These are phyloP conservation scores for Callopanchax toddi DNA, from an alignment of 2,113 vertebrate genomes.

Conservation along the genomic window DNA sequence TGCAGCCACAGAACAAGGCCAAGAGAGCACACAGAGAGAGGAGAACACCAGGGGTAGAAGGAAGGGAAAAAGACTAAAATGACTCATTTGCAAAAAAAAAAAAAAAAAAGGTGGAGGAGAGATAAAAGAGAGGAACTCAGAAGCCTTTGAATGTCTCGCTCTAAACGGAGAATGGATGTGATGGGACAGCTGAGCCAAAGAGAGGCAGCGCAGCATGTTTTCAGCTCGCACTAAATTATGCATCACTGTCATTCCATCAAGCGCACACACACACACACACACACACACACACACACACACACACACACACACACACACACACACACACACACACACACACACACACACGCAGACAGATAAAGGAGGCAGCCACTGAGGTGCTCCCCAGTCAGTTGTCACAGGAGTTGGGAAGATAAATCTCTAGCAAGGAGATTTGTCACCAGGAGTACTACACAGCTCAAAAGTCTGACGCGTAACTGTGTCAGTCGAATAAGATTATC, in stretches of 20 bases:
- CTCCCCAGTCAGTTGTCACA: constrained; percentile 70
- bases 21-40: constrained; percentile 25
- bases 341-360: constrained; percentile 46
- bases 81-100: constrained; percentile 57
- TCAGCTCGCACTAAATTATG: constrained; percentile 76
- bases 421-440: constrained; percentile 60
- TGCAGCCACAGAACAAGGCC: constrained; percentile 48
- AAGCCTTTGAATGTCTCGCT: constrained; percentile 42
- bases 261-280: constrained; percentile 38
- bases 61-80: constrained; percentile 41
- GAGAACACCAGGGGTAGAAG: constrained; percentile 17
- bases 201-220: constrained; percentile 56
- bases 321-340: too few species aligned
- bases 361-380: constrained; percentile 68
- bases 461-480: constrained; percentile 58
- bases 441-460: constrained; percentile 55
- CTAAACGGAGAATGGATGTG: constrained; percentile 62
- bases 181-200: constrained; percentile 63
- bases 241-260: constrained; percentile 79
- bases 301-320: too few species aligned
- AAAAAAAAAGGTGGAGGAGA: constrained; percentile 9
- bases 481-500: constrained; percentile 63
- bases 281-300: too few species aligned
- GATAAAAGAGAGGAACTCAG: constrained; percentile 34
- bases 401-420: constrained; percentile 71